Percentiles rank a stretch among this genome's conserved stretches.
Evolutionary conservation across 2,797 vertebrate species (phyloP).

Genomic region (Aselliscus stoliczkanus): DNA sequence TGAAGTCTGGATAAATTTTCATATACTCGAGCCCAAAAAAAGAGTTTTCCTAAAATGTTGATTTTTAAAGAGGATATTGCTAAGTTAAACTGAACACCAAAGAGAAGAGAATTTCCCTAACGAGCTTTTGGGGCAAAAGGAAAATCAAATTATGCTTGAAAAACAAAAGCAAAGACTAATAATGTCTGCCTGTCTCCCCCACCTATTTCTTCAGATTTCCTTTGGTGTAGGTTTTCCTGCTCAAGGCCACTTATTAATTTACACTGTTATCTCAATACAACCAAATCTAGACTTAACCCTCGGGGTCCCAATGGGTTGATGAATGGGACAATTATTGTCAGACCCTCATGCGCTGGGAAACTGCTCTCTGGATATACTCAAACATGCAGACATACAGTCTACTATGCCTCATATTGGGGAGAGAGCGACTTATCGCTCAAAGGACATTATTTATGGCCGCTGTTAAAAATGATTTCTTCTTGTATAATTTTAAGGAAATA

Average conservation of each 20-base stretch:
- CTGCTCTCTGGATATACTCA: background rate
- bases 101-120: conserved; percentile 7
- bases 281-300: background rate
- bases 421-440: background rate
- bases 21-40: background rate
- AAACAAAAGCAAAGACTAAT: conserved; percentile 22
- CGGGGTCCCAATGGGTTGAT: background rate
- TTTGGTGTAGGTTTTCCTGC: background rate
- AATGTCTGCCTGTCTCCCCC: background rate
- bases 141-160: conserved; percentile 45
- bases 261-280: background rate
- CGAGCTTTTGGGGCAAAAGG: conserved; percentile 22
- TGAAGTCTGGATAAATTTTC: background rate
- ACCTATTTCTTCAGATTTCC: background rate
- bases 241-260: background rate
- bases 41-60: background rate
- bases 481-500: background rate
- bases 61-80: conserved; percentile 2
- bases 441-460: background rate
- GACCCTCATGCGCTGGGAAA: background rate
- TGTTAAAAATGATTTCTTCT: background rate
- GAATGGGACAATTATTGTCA: background rate
- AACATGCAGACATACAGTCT: background rate
- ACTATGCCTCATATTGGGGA: background rate
- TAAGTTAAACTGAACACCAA: conserved; percentile 4